These are phyloP conservation scores for Magallana gigas DNA, from an alignment of 1,140 invertebrate genomes.

Conservation along the genomic window DNA sequence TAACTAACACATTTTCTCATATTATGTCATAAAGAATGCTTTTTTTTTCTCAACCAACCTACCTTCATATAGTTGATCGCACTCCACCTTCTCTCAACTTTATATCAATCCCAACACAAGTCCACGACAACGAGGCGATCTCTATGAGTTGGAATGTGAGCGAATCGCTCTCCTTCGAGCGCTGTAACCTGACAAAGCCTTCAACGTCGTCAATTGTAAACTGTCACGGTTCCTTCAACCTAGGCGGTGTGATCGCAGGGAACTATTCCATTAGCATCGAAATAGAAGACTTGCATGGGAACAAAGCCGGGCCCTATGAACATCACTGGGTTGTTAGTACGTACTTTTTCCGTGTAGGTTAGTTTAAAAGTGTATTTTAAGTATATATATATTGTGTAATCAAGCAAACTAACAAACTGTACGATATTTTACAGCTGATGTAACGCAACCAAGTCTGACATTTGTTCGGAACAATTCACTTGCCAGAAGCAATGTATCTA, in stretches of 20 bases:
- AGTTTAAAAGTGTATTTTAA: no score
- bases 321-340: neutral
- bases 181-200: neutral
- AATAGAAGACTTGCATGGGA: slow-evolving; percentile 10
- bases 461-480: neutral
- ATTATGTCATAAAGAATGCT: no score
- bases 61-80: neutral
- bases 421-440: neutral
- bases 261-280: slow-evolving; percentile 10
- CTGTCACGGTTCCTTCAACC: neutral
- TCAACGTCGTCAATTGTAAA: neutral
- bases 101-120: neutral
- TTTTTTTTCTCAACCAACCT: no score
- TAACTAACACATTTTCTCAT: no score
- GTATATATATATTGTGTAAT: no score
- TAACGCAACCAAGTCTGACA: neutral
- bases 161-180: neutral
- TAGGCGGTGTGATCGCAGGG: neutral
- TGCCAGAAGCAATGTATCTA: neutral
- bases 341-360: neutral
- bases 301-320: neutral
- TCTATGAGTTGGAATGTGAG: neutral
- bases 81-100: neutral
- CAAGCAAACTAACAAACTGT: no score
- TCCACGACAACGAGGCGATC: neutral